phyloP scores from a whole-genome alignment of 2,888 invertebrate species.

The Oscheius sp. region DNA sequence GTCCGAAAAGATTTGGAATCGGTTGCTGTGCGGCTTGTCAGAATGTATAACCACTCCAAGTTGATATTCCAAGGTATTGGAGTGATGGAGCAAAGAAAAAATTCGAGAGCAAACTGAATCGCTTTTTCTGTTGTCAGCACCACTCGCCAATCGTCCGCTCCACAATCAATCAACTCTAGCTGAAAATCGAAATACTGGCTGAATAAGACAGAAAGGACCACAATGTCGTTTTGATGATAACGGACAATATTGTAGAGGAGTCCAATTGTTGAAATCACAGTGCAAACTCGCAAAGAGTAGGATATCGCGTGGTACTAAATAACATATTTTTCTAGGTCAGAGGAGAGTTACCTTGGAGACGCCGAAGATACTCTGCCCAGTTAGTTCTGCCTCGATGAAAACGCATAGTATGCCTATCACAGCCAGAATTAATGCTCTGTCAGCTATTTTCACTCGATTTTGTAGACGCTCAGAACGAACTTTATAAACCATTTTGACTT shows the following conservation, averaged over 20 bases:
- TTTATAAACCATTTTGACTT: slow-evolving; percentile 68
- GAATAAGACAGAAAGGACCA: no score
- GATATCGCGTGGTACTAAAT: slow-evolving; percentile 53
- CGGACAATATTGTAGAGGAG: slow-evolving; percentile 63
- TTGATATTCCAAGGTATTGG: slow-evolving; percentile 52
- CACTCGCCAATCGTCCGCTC: slow-evolving; percentile 99
- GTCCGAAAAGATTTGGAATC: slow-evolving; percentile 24
- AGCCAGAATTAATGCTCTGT: slow-evolving; percentile 52
- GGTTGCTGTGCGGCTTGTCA: slow-evolving; percentile 25
- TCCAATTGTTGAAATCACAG: slow-evolving; percentile 58
- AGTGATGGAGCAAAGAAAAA: slow-evolving; percentile 91
- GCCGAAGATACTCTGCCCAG: slow-evolving; percentile 59
- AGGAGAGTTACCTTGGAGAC: slow-evolving; percentile 20
- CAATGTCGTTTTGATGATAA: slow-evolving; percentile 67
- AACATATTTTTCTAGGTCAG: not conserved
- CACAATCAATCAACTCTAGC: slow-evolving; percentile 99
- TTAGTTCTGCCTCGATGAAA: slow-evolving; percentile 66
- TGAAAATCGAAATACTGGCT: slow-evolving; percentile 72
- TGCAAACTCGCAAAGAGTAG: slow-evolving; percentile 52
- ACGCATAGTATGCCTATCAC: slow-evolving; percentile 63
- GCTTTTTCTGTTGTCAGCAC: slow-evolving; percentile 98
- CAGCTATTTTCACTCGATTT: slow-evolving; percentile 40
- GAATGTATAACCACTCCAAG: slow-evolving; percentile 52
- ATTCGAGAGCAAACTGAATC: slow-evolving; percentile 79
- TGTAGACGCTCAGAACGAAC: slow-evolving; percentile 58